A percentile compares a stretch with the other conserved stretches of the same genome.
These are phyloP conservation scores for Drosophila ficusphila DNA, from an alignment of 1,140 invertebrate genomes.

Conservation along the genomic window DNA sequence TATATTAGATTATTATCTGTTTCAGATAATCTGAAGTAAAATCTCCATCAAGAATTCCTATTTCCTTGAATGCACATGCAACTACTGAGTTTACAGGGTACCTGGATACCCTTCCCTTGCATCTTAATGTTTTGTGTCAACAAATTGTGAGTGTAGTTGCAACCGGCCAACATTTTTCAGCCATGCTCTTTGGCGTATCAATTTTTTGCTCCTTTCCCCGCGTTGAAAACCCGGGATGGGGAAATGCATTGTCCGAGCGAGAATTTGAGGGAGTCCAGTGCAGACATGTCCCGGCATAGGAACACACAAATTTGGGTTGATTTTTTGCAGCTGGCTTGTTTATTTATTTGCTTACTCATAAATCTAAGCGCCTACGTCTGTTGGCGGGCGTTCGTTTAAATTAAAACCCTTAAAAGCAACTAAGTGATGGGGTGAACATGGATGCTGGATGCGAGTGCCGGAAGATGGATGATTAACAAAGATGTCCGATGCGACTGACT, in stretches of 20 bases:
- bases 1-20: no score
- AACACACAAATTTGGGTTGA: slow-evolving; percentile 43
- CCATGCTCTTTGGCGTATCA: slow-evolving; percentile 68
- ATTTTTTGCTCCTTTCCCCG: slow-evolving; percentile 55
- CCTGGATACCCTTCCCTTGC: slow-evolving; percentile 1
- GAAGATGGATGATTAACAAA: slow-evolving; percentile 54
- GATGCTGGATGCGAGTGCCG: slow-evolving; percentile 11
- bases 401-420: slow-evolving; percentile 73
- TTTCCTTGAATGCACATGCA: not conserved
- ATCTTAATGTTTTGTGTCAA: slow-evolving; percentile 75
- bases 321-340: slow-evolving; percentile 60
- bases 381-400: slow-evolving; percentile 62
- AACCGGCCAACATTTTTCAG: slow-evolving; percentile 54
- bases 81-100: slow-evolving; percentile 5
- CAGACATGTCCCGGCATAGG: slow-evolving; percentile 68
- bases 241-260: slow-evolving; percentile 69
- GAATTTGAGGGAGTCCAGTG: slow-evolving; percentile 48
- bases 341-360: slow-evolving; percentile 76
- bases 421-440: slow-evolving; percentile 43
- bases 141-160: slow-evolving; percentile 65
- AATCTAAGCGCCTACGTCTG: slow-evolving; percentile 69
- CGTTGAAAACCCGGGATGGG: not conserved
- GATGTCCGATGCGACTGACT: slow-evolving; percentile 71
- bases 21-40: no score
- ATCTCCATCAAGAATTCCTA: not conserved